Base-by-base conservation (phyloP, 1,140 invertebrate genomes). In the Penaeus indicus region DNA sequence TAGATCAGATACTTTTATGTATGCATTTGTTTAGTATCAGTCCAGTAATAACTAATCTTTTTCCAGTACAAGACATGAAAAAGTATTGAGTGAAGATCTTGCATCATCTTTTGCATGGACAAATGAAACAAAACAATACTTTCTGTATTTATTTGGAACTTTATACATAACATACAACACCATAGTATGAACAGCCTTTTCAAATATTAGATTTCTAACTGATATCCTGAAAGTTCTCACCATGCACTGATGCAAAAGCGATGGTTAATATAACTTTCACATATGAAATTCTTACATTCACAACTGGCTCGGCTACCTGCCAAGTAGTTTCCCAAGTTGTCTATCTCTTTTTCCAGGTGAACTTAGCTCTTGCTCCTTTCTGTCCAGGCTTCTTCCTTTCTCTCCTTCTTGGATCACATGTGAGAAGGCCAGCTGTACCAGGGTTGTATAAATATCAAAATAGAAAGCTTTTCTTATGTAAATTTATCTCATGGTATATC, bases 331-430 rank as follows among this genome's bases (percentile, higher is more conserved):
- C 38, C 62, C 18, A 75, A 42, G 22, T 11, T 32, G 22, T 60
- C 62, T 96, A 97, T 94, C 96, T 95, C 92, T 96, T 97, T 92
- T 96, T 97, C 98, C 98, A 99, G 88, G 97, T 98, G 92, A 95
- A 97, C 92, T 97, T 98, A 92, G 95, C 96, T 92, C 98, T 96
- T 60, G 98, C 97, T 92, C 96, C 96, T 92, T 95, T 95, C 94
- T 98, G 97, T 72, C 98, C 98, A 75, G 95, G 96, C 95, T 99
- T 99, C 95, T 98, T 98, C 91, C 98, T 95, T 93, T 99, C 98
- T 90, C 95, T 95, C 60, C 92, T 93, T 85, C 98, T 94, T 80
- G 93, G 94, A 93, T 99, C 98, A 92, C 94, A 94, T 61, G 96
- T 97, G 47, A 99, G 93, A 87, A 99, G 92, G 77, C 98, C 98